Evolutionary conservation across 2,888 invertebrate genomes (phyloP), one percentile per base, ranked within the genome.

Genomic region (Cephus pygmeus): DNA sequence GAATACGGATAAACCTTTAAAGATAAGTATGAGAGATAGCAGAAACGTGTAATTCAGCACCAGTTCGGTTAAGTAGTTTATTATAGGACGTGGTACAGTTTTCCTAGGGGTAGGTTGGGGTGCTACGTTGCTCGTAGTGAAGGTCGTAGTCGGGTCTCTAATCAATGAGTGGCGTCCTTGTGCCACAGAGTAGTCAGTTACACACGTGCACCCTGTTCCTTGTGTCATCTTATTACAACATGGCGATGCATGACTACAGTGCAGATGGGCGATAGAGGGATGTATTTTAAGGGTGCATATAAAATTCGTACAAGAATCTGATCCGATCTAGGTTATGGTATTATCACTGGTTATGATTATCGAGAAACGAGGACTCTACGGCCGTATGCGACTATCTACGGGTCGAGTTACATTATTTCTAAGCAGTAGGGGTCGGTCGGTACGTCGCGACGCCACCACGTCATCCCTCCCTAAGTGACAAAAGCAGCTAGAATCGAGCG

Each of bases 161-260:
- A 87, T 87, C 87, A 87, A 87, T 87, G 87, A 80, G 75, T 80
- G 76, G 77, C 83, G 87, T 85, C 87, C 87, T 87, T 85, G 87
- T 79, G 34, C 35, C 56, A 34, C 71, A 9, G 31, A 56, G 23
- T 56, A 23, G 23, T 56, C 56, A 56, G 15, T 23, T 9, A 9
- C 23, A 56, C 15, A 23, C 9, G 56, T 56, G 56, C 23, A 56
- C 23, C 56, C 56, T 56, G 23, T 56, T 56, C 23, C 56, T 23
- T 23, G 23, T 56, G 23, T 9, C 56, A 56, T 1, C 23, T 15
- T 23, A 56, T 23, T 56, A 56, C 9, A 56, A 56, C 6, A 56
- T 23, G 56, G 6, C 9, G 56, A 56, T 56, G 2, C 23, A 23
- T 15, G 23, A 56, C 6, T 23, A 56, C 23, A 9, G 23, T 56